Evolutionary conservation across 2,888 invertebrate species (phyloP).

Genomic region (Parnassius smintheus): DNA sequence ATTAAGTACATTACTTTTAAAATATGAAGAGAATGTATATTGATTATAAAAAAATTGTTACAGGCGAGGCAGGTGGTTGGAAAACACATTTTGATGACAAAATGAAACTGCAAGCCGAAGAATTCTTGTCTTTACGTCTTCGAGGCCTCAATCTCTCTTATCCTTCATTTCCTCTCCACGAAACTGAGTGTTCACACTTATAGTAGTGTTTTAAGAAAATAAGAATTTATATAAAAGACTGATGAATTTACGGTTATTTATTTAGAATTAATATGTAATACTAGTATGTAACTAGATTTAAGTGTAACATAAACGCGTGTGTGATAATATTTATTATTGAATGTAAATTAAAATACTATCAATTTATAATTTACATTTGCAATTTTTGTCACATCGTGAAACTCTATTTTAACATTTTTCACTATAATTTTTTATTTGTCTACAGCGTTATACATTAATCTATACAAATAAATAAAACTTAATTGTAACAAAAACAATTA

Average conservation of each 20-base stretch:
- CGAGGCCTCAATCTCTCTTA: slow-evolving; percentile 53
- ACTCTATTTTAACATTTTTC: background rate
- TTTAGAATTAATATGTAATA: background rate
- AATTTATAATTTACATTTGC: background rate
- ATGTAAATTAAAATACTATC: background rate
- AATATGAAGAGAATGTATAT: background rate
- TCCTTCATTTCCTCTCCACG: slow-evolving; percentile 51
- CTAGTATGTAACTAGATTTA: background rate
- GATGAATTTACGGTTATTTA: slow-evolving; percentile 16
- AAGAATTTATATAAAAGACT: slow-evolving; percentile 30
- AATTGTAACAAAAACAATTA: too few species aligned
- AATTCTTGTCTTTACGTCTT: slow-evolving; percentile 52
- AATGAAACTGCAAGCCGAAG: slow-evolving; percentile 66
- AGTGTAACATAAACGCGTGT: background rate
- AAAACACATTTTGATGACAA: slow-evolving; percentile 59
- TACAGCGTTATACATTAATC: background rate
- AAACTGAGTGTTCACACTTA: slow-evolving; percentile 52
- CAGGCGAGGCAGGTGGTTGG: slow-evolving; percentile 72
- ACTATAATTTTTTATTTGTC: background rate
- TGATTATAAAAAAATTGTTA: slow-evolving; percentile 16
- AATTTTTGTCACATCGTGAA: background rate
- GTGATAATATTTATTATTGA: too few species aligned
- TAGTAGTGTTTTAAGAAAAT: slow-evolving; percentile 32
- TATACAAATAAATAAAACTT: background rate
- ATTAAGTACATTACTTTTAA: too few species aligned